Percentiles rank a stretch among this genome's conserved stretches.
Evolutionary conservation across 2,888 invertebrate genomes (phyloP).

Genomic region (Emmelina monodactyla): DNA sequence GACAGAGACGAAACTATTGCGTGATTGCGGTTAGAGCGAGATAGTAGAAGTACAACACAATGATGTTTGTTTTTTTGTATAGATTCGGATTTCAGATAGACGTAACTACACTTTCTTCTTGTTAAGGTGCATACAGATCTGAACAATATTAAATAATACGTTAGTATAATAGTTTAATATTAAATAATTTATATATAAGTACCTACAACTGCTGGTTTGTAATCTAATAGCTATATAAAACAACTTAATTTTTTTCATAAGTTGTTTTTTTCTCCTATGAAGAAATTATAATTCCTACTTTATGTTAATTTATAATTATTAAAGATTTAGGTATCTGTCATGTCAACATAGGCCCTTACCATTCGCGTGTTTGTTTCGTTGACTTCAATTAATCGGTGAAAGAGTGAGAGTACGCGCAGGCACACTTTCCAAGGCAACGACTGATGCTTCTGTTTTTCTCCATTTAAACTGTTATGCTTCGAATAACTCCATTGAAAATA

Average conservation of each 20-base stretch:
- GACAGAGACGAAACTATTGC: conserved; percentile 26
- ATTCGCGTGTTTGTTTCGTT: no score
- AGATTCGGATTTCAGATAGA: conserved; percentile 30
- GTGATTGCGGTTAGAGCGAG: conserved; percentile 22
- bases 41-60: conserved; percentile 37
- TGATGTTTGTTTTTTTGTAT: conserved; percentile 35
- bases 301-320: background rate
- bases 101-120: conserved; percentile 56
- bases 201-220: conserved; percentile 18
- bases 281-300: background rate
- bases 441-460: conserved; percentile 49
- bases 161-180: background rate
- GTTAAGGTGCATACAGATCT: conserved; percentile 19
- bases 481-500: conserved; percentile 40
- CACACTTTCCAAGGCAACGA: conserved; percentile 39
- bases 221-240: no score
- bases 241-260: no score
- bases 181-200: background rate
- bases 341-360: background rate
- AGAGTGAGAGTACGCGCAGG: conserved; percentile 36
- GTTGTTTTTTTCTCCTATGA: background rate
- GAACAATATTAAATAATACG: conserved; percentile 1
- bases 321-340: background rate
- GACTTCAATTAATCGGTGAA: conserved; percentile 36
- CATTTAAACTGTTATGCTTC: conserved; percentile 47